Conservation (phyloP, 2,888 invertebrate species). For the Thelaira solivaga region DNA sequence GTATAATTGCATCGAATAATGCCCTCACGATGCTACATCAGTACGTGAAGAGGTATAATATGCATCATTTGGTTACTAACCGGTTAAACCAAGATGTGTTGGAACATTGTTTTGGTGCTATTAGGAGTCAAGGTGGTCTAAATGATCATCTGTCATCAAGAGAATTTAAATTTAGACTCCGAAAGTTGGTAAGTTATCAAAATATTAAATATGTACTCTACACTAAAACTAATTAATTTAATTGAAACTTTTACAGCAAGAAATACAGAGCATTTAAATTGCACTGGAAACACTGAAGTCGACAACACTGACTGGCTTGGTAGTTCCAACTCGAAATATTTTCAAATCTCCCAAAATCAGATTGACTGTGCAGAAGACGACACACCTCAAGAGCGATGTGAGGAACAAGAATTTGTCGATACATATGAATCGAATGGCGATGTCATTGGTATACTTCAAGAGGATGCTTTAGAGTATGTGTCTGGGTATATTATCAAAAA, state of each 20-base stretch:
- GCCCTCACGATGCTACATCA: too few relatives aligned
- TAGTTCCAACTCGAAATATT: not conserved
- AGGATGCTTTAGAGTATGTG: not conserved
- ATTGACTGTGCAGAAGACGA: too few relatives aligned
- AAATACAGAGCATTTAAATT: not conserved
- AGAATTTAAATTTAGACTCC: not conserved
- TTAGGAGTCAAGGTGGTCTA: not conserved
- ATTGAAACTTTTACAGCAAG: not conserved
- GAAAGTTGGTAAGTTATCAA: not conserved
- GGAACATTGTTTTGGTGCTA: not conserved
- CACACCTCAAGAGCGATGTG: not conserved
- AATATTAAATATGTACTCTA: not conserved
- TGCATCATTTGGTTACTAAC: not conserved
- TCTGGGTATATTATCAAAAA: not conserved
- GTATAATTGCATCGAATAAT: too few relatives aligned
- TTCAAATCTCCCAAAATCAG: not conserved
- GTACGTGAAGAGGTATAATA: too few relatives aligned
- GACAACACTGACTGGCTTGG: not conserved
- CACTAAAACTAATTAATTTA: not conserved
- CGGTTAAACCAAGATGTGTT: not conserved
- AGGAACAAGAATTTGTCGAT: not conserved
- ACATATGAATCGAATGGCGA: not conserved
- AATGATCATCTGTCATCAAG: not conserved
- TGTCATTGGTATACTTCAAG: not conserved
- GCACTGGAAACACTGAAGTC: not conserved